phyloP scores from a whole-genome alignment of 2,797 vertebrate genomes.

The Pipistrellus kuhlii region DNA sequence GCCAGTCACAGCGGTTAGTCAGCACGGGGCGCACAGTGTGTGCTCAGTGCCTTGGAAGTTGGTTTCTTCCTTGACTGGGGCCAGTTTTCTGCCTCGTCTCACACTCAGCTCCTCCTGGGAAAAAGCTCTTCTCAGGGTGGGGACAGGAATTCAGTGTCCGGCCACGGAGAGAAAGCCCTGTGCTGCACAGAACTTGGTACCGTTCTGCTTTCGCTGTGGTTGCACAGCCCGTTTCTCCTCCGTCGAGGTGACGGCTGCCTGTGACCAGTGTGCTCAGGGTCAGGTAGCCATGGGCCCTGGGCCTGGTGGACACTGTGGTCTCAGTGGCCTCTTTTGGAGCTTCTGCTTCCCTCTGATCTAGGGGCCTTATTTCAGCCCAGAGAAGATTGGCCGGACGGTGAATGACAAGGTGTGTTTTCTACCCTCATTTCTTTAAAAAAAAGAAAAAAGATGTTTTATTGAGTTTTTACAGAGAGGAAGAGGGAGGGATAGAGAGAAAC shows the following conservation, averaged over 20 bases:
- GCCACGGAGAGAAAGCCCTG: neutral
- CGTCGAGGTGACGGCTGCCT: too few relatives aligned
- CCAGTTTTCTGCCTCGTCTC: neutral
- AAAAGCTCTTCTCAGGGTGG: neutral
- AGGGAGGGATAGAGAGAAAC: too few relatives aligned
- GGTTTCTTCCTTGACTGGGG: neutral
- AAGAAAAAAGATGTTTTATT: too few relatives aligned
- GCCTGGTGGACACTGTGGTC: neutral
- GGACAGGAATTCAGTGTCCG: neutral
- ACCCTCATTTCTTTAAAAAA: neutral
- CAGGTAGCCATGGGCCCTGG: neutral
- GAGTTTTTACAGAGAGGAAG: too few relatives aligned
- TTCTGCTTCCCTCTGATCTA: neutral
- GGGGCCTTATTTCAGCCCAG: neutral
- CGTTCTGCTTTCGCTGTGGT: neutral
- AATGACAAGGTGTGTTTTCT: neutral
- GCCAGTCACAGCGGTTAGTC: too few relatives aligned
- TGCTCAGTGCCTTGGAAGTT: neutral
- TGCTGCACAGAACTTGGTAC: too few relatives aligned
- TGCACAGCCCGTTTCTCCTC: neutral
- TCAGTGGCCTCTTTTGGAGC: neutral
- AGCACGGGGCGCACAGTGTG: neutral
- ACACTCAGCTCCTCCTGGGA: neutral
- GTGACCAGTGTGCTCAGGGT: rapidly evolving
- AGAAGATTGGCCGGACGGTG: neutral